phyloP scores from a whole-genome alignment of 2,888 invertebrate species.

The Drosophila nigricruria region DNA sequence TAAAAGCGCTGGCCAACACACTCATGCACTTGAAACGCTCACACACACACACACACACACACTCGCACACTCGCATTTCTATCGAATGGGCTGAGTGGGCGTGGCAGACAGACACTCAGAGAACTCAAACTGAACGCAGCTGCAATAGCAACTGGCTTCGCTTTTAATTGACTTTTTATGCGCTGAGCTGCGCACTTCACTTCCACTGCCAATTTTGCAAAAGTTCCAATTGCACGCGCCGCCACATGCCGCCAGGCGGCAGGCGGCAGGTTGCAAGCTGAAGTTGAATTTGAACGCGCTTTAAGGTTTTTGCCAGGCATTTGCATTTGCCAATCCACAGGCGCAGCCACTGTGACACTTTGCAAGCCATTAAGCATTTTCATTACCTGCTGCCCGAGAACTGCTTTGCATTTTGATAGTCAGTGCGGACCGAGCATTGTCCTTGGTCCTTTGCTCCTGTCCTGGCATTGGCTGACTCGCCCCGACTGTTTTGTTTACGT shows the following conservation, averaged over 20 bases:
- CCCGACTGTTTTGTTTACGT: slow-evolving; percentile 73
- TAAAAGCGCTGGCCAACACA: slow-evolving; percentile 80
- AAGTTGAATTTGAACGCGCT: slow-evolving; percentile 75
- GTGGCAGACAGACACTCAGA: slow-evolving; percentile 18
- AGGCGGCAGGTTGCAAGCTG: slow-evolving; percentile 18
- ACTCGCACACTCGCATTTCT: slow-evolving; percentile 32
- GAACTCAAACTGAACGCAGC: slow-evolving; percentile 65
- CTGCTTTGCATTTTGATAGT: slow-evolving; percentile 80
- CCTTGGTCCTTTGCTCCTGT: slow-evolving; percentile 29
- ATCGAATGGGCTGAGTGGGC: slow-evolving; percentile 23
- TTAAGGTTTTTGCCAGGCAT: slow-evolving; percentile 55
- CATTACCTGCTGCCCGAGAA: slow-evolving; percentile 71
- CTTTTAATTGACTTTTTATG: slow-evolving; percentile 83
- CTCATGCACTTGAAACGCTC: slow-evolving; percentile 73
- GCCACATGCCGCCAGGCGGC: background rate
- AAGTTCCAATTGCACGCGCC: slow-evolving; percentile 28
- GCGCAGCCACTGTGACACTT: slow-evolving; percentile 80
- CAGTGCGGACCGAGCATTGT: slow-evolving; percentile 55
- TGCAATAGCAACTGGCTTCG: slow-evolving; percentile 68
- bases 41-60: slow-evolving; percentile 43
- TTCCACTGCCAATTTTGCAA: slow-evolving; percentile 54
- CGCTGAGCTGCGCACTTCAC: slow-evolving; percentile 66
- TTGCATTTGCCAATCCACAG: slow-evolving; percentile 54
- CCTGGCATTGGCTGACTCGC: too few species aligned
- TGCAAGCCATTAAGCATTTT: slow-evolving; percentile 80